Base-by-base conservation (phyloP, 2,113 vertebrate genomes). In the Cebus imitator region DNA sequence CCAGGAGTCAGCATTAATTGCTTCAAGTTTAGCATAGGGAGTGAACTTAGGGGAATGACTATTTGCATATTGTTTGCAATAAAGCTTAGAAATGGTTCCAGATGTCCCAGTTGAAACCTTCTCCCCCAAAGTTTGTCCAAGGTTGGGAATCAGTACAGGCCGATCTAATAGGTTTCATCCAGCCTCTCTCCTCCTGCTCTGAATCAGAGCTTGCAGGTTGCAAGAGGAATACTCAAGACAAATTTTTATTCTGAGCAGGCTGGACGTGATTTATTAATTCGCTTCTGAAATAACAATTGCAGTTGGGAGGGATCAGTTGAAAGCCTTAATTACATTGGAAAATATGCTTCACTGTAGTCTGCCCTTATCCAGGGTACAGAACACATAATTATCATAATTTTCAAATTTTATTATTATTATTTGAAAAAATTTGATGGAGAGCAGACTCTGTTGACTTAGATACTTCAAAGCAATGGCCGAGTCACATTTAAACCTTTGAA, bases 201-300 rank as follows among this genome's bases (percentile, higher is more conserved):
- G 96, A 98, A 75, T 97, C 90, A 97, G 91, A 97, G 93, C 94
- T 96, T 98, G 97, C 97, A 98, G 98, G 98, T 98, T 98, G 97
- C 98, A 98, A 98, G 89, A 98, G 98, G 98, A 99, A 98, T 97
- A 82, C 97, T 95, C 96, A 96, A 99, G 99, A 98, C 98, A 99
- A 98, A 98, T 99, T 99, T 99, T 99, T 99, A 99, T 99, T 99
- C 99, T 99, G 99, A 99, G 99, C 99, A 99, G 99, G 98, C 98
- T 97, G 98, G 98, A 98, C 98, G 99, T 99, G 98, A 99, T 99
- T 99, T 99, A 99, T 99, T 99, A 99, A 99, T 99, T 98, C 98
- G 98, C 98, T 99, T 99, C 99, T 99, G 98, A 99, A 99, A 99
- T 99, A 99, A 99, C 99, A 99, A 99, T 99, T 99, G 99, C 98